A percentile compares a stretch with the other conserved stretches of the same genome.
Conservation (phyloP, 2,113 vertebrate genomes). For the Gymnarchus niloticus region DNA sequence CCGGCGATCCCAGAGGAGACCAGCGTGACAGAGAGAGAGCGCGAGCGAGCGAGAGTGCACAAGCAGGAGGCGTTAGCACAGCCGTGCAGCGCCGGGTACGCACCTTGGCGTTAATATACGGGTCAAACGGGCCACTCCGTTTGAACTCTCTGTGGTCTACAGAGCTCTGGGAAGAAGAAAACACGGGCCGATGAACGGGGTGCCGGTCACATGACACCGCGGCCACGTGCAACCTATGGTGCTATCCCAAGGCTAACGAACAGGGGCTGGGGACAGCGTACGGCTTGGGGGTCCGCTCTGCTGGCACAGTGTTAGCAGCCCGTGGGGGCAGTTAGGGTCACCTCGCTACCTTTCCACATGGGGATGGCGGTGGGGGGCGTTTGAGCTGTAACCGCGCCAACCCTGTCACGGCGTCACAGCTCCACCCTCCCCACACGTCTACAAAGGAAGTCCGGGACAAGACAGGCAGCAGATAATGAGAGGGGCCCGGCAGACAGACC, state of each 20-base stretch:
- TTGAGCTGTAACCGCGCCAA: too few species aligned
- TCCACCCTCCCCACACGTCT: too few species aligned
- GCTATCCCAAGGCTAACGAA: too few species aligned
- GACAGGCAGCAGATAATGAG: neutral
- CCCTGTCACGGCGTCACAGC: too few species aligned
- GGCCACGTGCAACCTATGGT: too few species aligned
- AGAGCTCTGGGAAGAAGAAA: conserved; percentile 93
- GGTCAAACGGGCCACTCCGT: conserved; percentile 99
- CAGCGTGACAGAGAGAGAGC: neutral
- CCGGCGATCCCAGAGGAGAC: neutral
- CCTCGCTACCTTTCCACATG: neutral
- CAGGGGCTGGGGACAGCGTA: too few species aligned
- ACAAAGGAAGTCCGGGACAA: too few species aligned
- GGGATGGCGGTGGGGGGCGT: neutral
- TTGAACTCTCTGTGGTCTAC: conserved; percentile 98
- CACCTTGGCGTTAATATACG: conserved; percentile 99
- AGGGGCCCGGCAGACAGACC: conserved; percentile 58
- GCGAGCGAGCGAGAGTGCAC: neutral
- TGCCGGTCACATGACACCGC: neutral
- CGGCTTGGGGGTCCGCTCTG: neutral
- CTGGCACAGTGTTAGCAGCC: neutral
- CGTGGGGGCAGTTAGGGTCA: neutral
- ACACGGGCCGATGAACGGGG: conserved; percentile 45
- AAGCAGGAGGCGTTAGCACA: conserved; percentile 23
- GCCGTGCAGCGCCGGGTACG: conserved; percentile 72